These are phyloP conservation scores for Pyrgilauda ruficollis DNA, from an alignment of 2,113 vertebrate species.

Conservation along the genomic window DNA sequence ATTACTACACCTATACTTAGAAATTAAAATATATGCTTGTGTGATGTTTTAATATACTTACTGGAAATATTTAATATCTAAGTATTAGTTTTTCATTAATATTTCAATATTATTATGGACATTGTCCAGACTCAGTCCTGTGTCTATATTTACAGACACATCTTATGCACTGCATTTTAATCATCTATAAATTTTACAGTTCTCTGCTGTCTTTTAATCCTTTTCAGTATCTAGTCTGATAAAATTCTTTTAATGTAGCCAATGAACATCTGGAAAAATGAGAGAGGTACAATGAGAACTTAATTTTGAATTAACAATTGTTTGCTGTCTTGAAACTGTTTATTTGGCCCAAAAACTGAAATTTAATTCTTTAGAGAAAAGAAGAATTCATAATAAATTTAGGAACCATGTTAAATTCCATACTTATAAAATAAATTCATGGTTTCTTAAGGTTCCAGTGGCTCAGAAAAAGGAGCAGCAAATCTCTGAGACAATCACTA, in stretches of 20 bases:
- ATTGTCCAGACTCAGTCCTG: background rate
- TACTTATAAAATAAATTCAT: background rate
- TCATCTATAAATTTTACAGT: background rate
- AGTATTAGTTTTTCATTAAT: background rate
- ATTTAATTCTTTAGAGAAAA: background rate
- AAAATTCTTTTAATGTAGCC: background rate
- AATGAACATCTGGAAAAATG: background rate
- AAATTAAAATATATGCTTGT: background rate
- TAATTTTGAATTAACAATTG: background rate
- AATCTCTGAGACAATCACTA: slow-evolving; percentile 5
- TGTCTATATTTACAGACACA: background rate
- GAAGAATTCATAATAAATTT: background rate
- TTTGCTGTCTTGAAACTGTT: background rate
- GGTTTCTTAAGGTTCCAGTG: background rate
- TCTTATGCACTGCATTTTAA: background rate
- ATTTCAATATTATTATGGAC: background rate
- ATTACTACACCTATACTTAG: background rate
- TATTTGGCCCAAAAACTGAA: background rate
- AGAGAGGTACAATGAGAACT: background rate
- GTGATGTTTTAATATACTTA: background rate
- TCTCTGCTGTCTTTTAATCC: background rate
- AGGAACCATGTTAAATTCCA: background rate
- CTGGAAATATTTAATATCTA: background rate
- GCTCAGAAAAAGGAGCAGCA: slow-evolving; percentile 29
- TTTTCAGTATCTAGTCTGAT: background rate